These are phyloP conservation scores for Campoplex capitator DNA, from an alignment of 2,888 invertebrate species.

Conservation along the genomic window DNA sequence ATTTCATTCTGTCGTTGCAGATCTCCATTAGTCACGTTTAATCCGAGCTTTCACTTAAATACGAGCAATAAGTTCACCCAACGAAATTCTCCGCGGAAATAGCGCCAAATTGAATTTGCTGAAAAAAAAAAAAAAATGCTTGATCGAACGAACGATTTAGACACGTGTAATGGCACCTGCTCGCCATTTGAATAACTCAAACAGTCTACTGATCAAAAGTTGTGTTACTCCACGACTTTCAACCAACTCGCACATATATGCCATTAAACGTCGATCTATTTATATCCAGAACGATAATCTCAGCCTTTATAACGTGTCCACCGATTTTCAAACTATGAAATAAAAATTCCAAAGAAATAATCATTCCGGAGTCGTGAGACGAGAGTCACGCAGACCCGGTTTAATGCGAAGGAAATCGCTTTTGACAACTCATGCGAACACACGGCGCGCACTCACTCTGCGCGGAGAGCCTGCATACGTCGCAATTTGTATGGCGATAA, in stretches of 20 bases:
- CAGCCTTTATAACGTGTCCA: background rate
- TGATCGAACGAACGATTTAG: background rate
- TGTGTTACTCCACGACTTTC: background rate
- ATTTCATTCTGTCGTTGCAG: conserved; percentile 12
- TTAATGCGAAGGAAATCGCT: background rate
- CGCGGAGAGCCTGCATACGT: conserved; percentile 35
- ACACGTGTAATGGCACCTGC: background rate
- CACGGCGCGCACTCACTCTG: background rate
- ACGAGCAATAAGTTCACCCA: conserved; percentile 1
- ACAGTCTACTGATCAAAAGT: background rate
- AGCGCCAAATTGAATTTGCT: background rate
- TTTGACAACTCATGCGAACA: background rate
- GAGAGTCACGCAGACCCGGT: background rate
- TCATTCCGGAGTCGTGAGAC: background rate
- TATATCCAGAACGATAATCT: background rate
- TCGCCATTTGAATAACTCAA: background rate
- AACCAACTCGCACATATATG: background rate
- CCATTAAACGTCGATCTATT: background rate
- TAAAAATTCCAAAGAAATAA: background rate
- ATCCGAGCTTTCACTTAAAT: conserved; percentile 22
- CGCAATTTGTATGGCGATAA: conserved; percentile 72
- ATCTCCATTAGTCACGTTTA: conserved; percentile 26
- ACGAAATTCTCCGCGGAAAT: background rate
- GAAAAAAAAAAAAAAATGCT: conserved; percentile 4
- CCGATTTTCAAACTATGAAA: background rate